Conservation (phyloP, 1,140 invertebrate genomes). For the Pachyrhynchus sulphureomaculatus region DNA sequence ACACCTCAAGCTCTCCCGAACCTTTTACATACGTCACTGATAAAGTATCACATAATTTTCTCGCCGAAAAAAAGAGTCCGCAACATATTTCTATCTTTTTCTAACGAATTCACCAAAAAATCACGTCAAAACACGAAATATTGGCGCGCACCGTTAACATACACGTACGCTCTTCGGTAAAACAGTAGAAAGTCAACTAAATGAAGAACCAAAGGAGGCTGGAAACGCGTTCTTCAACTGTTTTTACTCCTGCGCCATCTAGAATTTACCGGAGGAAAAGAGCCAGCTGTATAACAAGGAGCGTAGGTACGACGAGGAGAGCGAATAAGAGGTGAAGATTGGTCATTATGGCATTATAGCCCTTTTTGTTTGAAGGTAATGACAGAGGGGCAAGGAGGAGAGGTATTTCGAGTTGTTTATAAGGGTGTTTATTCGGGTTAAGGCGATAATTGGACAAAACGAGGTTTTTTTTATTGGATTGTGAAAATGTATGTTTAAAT, state of each 20-base stretch:
- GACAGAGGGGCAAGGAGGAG: neutral
- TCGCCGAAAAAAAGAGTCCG: too few species aligned
- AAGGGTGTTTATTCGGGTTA: neutral
- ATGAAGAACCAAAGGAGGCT: constrained; percentile 38
- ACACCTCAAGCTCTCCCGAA: too few species aligned
- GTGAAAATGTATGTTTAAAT: neutral
- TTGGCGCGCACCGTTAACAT: constrained; percentile 17
- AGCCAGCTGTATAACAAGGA: neutral
- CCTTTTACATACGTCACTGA: too few species aligned
- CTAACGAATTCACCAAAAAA: neutral
- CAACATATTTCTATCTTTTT: too few species aligned
- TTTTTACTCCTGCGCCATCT: constrained; percentile 47
- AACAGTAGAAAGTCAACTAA: constrained; percentile 50
- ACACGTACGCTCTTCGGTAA: constrained; percentile 39
- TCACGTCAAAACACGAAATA: neutral
- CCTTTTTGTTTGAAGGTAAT: constrained; percentile 14
- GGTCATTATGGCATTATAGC: constrained; percentile 14
- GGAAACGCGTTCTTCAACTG: constrained; percentile 37
- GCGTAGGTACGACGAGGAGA: neutral
- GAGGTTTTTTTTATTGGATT: neutral
- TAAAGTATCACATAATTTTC: too few species aligned
- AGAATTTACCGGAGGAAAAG: constrained; percentile 19
- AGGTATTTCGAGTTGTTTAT: neutral
- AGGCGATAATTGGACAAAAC: neutral
- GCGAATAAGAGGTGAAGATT: constrained; percentile 10